Conservation (phyloP, 2,797 vertebrate species). For the Pseudochaenichthys georgianus region DNA sequence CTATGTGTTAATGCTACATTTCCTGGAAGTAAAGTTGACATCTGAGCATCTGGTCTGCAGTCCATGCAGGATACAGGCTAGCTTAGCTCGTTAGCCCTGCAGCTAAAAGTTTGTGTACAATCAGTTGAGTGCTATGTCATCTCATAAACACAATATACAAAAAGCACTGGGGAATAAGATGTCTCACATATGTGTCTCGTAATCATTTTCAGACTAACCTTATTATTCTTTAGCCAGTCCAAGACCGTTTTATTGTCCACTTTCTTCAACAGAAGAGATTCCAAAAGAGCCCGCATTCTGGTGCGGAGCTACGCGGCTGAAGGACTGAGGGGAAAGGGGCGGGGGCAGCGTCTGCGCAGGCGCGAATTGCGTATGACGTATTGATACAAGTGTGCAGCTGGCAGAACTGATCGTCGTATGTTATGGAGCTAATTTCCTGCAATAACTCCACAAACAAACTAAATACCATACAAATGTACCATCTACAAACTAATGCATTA, state of each 20-base stretch:
- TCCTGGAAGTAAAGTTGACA: neutral
- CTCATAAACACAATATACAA: neutral
- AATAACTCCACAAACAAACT: too few relatives aligned
- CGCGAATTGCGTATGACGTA: conserved; percentile 34
- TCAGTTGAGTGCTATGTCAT: conserved; percentile 64
- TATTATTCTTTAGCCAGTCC: conserved; percentile 84
- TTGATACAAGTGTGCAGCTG: conserved; percentile 1
- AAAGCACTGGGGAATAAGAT: accelerated
- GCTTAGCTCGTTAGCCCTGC: conserved; percentile 55
- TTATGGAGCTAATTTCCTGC: too few relatives aligned
- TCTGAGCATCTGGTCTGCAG: neutral
- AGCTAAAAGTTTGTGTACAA: conserved; percentile 84
- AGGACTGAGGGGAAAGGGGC: conserved; percentile 45
- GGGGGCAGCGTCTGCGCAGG: conserved; percentile 39
- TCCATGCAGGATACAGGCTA: conserved; percentile 34
- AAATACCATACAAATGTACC: too few relatives aligned
- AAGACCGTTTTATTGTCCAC: conserved; percentile 82
- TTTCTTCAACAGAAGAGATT: conserved; percentile 89
- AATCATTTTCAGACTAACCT: conserved; percentile 65
- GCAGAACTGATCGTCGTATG: neutral
- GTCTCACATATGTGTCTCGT: accelerated
- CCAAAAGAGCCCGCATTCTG: conserved; percentile 97
- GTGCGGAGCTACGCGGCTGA: conserved; percentile 50
- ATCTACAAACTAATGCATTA: too few relatives aligned
- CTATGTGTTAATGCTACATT: neutral